Evolutionary conservation across 1,140 invertebrate genomes (phyloP).

Genomic region (Hetaerina americana): DNA sequence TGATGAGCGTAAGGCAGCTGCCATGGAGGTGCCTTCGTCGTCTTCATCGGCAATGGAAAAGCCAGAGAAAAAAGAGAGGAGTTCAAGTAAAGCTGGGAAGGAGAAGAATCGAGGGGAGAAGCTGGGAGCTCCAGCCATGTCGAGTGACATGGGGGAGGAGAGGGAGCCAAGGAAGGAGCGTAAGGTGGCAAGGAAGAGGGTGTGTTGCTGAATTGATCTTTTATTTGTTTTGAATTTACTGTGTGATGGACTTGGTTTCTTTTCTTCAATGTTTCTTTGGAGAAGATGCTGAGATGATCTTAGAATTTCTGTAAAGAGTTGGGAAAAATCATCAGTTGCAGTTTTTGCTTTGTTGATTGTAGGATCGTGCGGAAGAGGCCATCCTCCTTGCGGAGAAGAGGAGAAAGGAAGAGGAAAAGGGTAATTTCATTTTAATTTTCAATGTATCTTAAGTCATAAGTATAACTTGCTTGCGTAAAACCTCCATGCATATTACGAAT

Average conservation of each 20-base stretch:
- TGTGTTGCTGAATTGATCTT: constrained; percentile 26
- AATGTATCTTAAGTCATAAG: constrained; percentile 5
- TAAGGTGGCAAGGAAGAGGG: constrained; percentile 58
- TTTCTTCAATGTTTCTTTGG: constrained; percentile 2
- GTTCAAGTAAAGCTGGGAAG: constrained; percentile 39
- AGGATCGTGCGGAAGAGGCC: constrained; percentile 56
- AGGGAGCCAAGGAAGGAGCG: constrained; percentile 60
- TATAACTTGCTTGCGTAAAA: too few species aligned
- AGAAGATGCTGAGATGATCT: constrained; percentile 1
- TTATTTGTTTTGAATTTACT: constrained; percentile 3
- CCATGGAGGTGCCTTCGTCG: constrained; percentile 14
- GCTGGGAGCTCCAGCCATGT: constrained; percentile 12
- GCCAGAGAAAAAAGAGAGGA: constrained; percentile 50
- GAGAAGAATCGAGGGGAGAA: constrained; percentile 30
- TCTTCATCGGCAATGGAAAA: constrained; percentile 22
- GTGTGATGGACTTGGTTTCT: too few species aligned
- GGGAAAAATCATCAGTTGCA: constrained; percentile 1
- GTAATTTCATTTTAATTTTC: constrained; percentile 30
- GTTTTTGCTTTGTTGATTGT: constrained; percentile 1
- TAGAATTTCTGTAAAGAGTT: not conserved
- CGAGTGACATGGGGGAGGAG: constrained; percentile 37
- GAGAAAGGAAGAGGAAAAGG: constrained; percentile 59
- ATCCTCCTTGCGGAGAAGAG: constrained; percentile 38
- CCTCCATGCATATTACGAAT: too few species aligned
- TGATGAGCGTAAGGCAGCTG: constrained; percentile 37